Evolutionary conservation across 2,888 invertebrate species (phyloP).

Genomic region (Belgica antarctica): DNA sequence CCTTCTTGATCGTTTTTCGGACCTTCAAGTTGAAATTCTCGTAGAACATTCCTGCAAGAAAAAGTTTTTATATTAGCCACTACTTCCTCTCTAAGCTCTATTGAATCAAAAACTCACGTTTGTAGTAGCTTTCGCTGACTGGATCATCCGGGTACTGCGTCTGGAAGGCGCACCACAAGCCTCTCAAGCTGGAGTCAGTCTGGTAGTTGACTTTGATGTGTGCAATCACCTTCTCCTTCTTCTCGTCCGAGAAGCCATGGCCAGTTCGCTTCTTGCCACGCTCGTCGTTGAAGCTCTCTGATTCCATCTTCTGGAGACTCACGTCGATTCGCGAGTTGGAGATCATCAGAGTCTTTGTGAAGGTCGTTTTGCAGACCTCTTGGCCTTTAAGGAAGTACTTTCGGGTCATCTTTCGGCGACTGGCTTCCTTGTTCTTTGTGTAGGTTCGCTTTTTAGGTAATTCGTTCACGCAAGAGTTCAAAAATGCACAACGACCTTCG

Average conservation of each 20-base stretch:
- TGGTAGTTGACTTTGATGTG: constrained; percentile 33
- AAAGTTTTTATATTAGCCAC: neutral
- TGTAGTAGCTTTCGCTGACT: constrained; percentile 35
- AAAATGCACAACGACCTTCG: constrained; percentile 37
- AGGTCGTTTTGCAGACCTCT: constrained; percentile 39
- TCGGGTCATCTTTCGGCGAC: constrained; percentile 30
- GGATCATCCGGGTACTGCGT: neutral
- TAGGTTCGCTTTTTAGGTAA: constrained; percentile 33
- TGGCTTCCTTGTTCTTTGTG: constrained; percentile 25
- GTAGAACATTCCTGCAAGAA: constrained; percentile 32
- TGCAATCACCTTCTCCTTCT: constrained; percentile 7
- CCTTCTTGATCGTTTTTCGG: constrained; percentile 23
- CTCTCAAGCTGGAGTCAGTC: constrained; percentile 25
- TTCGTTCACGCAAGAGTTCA: constrained; percentile 33
- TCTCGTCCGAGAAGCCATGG: constrained; percentile 29
- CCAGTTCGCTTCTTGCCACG: constrained; percentile 24
- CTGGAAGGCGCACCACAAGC: constrained; percentile 16
- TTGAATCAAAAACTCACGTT: neutral
- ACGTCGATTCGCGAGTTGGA: constrained; percentile 20
- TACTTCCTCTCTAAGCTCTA: neutral
- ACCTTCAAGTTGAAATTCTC: constrained; percentile 44
- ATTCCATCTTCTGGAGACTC: constrained; percentile 28
- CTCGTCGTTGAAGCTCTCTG: constrained; percentile 31
- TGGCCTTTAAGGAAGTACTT: constrained; percentile 36
- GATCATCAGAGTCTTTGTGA: constrained; percentile 28